Percentiles rank a stretch among this genome's conserved stretches.
These are phyloP conservation scores for Holothuria glaberrima DNA, from an alignment of 35 echinoderm and acorn worm genomes.

Conservation along the genomic window DNA sequence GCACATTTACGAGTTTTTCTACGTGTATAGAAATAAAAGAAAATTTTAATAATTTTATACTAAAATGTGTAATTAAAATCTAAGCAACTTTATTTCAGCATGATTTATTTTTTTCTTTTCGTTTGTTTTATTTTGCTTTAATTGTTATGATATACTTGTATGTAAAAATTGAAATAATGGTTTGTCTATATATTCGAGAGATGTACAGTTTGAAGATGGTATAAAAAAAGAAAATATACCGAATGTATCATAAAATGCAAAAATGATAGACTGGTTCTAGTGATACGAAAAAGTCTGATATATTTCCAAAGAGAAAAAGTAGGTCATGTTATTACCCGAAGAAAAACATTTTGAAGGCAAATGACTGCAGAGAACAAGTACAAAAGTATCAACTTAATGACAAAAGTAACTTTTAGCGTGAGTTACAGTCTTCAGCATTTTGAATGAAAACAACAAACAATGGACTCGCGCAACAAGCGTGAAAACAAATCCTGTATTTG, in stretches of 20 bases:
- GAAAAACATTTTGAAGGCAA: not conserved
- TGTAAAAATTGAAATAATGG: slow-evolving; percentile 52
- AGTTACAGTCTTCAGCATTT: no score
- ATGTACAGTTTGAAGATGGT: not conserved
- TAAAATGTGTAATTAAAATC: not conserved
- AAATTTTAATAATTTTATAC: not conserved
- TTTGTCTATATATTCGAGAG: slow-evolving; percentile 29
- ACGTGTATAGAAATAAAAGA: not conserved
- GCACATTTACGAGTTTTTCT: not conserved
- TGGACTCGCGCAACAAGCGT: no score
- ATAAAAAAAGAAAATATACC: not conserved
- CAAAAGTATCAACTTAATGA: no score
- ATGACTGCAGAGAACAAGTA: no score
- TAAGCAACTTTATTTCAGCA: slow-evolving; percentile 1
- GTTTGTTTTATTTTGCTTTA: not conserved
- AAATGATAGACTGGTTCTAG: not conserved
- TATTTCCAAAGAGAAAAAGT: not conserved
- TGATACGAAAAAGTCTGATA: slow-evolving; percentile 7
- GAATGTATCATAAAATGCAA: not conserved
- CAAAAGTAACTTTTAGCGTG: no score
- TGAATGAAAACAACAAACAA: no score
- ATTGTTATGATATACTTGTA: slow-evolving; percentile 35
- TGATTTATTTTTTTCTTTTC: not conserved
- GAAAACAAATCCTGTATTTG: no score
- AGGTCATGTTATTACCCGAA: not conserved